Conservation (phyloP, 2,888 invertebrate species). For the Oscheius myriophilus region DNA sequence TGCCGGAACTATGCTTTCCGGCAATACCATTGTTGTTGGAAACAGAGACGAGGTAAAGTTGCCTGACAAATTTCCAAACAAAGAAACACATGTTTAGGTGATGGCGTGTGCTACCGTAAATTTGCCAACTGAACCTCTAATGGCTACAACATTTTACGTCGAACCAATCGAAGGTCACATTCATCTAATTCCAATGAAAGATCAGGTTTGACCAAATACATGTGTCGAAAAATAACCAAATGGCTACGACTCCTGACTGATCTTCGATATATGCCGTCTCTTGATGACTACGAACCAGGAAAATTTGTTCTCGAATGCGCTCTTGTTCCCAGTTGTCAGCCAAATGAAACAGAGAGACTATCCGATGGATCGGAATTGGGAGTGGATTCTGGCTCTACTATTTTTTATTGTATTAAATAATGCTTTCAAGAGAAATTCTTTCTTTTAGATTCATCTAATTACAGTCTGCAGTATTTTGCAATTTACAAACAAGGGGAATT, state of each 20-base stretch:
- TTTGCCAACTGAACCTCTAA: constrained; percentile 46
- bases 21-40: constrained; percentile 50
- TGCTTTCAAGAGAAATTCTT: no score
- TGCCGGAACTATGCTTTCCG: constrained; percentile 41
- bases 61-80: no score
- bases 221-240: not conserved
- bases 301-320: constrained; percentile 55
- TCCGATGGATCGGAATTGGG: constrained; percentile 53
- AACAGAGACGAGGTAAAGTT: constrained; percentile 15
- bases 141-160: constrained; percentile 51
- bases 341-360: constrained; percentile 23
- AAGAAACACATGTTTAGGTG: constrained; percentile 49
- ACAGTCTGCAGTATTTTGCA: constrained; percentile 43
- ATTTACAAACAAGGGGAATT: constrained; percentile 42
- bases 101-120: constrained; percentile 57
- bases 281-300: constrained; percentile 43
- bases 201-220: constrained; percentile 10
- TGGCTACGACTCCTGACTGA: constrained; percentile 56
- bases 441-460: constrained; percentile 32
- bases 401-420: constrained; percentile 36
- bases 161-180: constrained; percentile 59
- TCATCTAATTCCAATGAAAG: constrained; percentile 40
- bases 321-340: constrained; percentile 48
- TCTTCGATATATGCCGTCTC: constrained; percentile 46
- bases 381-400: constrained; percentile 52